phyloP scores from a whole-genome alignment of 1,140 invertebrate species.

The Thaumetopoea pityocampa region DNA sequence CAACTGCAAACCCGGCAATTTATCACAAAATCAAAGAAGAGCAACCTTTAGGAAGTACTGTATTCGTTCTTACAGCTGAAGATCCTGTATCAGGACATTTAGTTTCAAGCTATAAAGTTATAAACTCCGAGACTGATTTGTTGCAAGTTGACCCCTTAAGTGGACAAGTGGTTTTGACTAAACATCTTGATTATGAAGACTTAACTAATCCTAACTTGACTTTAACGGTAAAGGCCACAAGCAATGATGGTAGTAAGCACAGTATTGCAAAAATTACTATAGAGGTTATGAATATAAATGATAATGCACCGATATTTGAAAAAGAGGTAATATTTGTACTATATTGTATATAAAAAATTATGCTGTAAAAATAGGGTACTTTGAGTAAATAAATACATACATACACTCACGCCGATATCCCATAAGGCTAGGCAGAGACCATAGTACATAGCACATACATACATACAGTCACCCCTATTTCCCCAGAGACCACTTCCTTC shows the following conservation, averaged over 20 bases:
- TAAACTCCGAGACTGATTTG: constrained; percentile 64
- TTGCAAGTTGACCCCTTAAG: constrained; percentile 80
- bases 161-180: constrained; percentile 83
- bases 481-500: no score
- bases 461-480: no score
- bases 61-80: constrained; percentile 84
- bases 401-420: no score
- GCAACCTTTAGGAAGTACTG: constrained; percentile 84
- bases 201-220: constrained; percentile 80
- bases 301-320: constrained; percentile 86
- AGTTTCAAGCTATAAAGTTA: constrained; percentile 79
- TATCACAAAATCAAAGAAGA: constrained; percentile 85
- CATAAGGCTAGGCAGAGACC: no score
- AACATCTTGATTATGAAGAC: constrained; percentile 85
- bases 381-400: no score
- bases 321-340: constrained; percentile 76
- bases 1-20: constrained; percentile 80
- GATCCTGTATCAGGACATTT: constrained; percentile 82
- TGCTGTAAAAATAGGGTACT: no score
- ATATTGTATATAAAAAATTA: background rate
- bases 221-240: constrained; percentile 83
- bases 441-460: no score
- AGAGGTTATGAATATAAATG: constrained; percentile 85
- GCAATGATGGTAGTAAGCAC: constrained; percentile 81
- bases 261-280: constrained; percentile 83